Conservation (phyloP, 2,888 invertebrate species). For the Orthosia gracilis region DNA sequence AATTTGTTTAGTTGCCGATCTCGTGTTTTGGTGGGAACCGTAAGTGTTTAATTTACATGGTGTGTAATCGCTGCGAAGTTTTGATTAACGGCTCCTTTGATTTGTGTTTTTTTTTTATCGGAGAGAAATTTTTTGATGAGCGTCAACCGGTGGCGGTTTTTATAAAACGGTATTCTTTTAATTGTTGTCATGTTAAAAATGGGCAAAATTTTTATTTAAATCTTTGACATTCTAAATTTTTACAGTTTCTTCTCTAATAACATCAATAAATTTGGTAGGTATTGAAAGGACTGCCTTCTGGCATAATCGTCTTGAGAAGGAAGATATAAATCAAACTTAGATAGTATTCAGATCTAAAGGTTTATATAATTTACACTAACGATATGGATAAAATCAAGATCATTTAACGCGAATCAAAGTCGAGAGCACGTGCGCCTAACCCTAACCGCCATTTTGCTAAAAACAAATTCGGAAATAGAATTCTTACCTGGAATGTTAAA, state of each 20-base stretch:
- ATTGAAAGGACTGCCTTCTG: conserved; percentile 12
- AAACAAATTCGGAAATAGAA: background rate
- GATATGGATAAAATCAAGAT: conserved; percentile 30
- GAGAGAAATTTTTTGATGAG: conserved; percentile 48
- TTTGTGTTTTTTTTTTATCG: conserved; percentile 47
- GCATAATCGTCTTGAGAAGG: conserved; percentile 2
- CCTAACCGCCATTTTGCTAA: background rate
- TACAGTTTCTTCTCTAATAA: conserved; percentile 12
- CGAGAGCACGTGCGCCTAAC: background rate
- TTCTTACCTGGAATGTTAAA: too few relatives aligned
- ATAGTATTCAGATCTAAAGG: conserved; percentile 18
- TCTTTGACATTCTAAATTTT: conserved; percentile 3
- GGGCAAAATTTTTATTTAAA: conserved; percentile 4
- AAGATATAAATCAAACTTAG: conserved; percentile 36
- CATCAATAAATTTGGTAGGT: background rate
- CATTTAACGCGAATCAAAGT: conserved; percentile 11
- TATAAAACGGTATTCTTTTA: conserved; percentile 19
- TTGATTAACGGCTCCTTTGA: conserved; percentile 65
- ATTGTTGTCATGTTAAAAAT: conserved; percentile 24
- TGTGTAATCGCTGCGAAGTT: conserved; percentile 59
- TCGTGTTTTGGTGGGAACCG: conserved; percentile 58
- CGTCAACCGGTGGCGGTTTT: conserved; percentile 30
- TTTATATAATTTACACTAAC: conserved; percentile 30
- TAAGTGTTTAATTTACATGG: conserved; percentile 60
- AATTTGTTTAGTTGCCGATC: conserved; percentile 77